Conservation (phyloP, 2,797 vertebrate species). For the Dipus sagitta region DNA sequence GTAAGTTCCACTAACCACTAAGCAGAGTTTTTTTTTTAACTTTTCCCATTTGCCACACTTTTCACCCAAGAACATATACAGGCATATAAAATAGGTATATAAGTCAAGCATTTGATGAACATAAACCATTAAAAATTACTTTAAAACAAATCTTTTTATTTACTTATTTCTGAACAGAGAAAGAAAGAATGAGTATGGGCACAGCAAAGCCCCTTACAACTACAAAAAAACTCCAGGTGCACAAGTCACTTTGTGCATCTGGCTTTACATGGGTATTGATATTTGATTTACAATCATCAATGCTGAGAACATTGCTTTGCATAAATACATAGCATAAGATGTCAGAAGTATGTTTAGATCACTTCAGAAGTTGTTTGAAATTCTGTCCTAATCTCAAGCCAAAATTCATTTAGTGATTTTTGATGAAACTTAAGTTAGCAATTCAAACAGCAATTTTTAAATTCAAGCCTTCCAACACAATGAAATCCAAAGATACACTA, state of each 20-base stretch:
- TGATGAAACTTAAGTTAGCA: background rate
- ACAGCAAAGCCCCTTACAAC: too few species aligned
- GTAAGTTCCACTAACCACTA: too few species aligned
- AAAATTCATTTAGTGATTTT: background rate
- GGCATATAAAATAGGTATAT: background rate
- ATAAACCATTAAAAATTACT: background rate
- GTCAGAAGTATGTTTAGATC: background rate
- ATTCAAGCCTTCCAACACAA: background rate
- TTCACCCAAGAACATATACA: background rate
- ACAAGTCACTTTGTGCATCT: too few species aligned
- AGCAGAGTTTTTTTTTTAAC: background rate
- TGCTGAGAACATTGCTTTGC: background rate
- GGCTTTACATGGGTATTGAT: background rate
- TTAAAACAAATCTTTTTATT: background rate
- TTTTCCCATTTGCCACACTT: background rate
- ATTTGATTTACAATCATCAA: background rate
- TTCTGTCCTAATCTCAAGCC: background rate
- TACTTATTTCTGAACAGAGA: too few species aligned
- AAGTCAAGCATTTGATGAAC: background rate
- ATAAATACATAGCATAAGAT: background rate
- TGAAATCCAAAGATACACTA: background rate
- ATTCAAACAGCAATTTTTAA: background rate
- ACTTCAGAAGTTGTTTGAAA: background rate
- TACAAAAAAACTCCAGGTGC: too few species aligned
- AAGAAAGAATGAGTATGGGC: too few species aligned